Base-by-base conservation (phyloP, 2,888 invertebrate species). In the Adelphocoris suturalis region DNA sequence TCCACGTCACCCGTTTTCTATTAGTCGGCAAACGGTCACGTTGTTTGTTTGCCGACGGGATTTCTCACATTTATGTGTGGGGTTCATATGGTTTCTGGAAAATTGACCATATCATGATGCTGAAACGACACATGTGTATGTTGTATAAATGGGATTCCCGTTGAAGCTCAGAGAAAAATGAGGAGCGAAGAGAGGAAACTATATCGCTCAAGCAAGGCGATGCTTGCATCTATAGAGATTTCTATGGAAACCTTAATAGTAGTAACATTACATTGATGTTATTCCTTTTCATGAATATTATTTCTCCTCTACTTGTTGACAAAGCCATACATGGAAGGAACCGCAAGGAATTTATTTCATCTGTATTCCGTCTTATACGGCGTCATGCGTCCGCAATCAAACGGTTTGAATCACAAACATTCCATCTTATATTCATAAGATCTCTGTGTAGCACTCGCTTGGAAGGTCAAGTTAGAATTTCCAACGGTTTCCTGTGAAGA, bases 271-370 rank as follows among this genome's bases (percentile, higher is more conserved):
- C 68, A 68, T 68, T 68, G 23, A 23, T 23, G 68, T 23, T 19
- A 68, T 68, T 68, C 23, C 68, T 68, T 68, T 68, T 68, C 68
- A 68, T 23, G 68, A 68, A 68, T 68, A 68, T 23, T 68, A 68
- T 68, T 23, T 23, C 68, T 7, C 5, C 68, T 68, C 68, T 12
- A 68, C 23, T 68, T 68, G 23, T 68, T 68, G 68, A 68, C 23
- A 68, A 68, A 68, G 68, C 68, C 12, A 68, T 68, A 68, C 68
- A 68, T 19, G 0, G 11, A 19, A 23, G 23, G 27, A 27, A 19
- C 19, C 9, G n/a, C 61, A 16, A 61, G n/a, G 68, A 68, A 68
- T 68, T 68, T 23, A 68, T 68, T 23, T 23, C 68, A 27, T 68
- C 68, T 12, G 68, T 68, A 68, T 68, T 68, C 68, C 68, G 68